Percentiles rank a stretch among this genome's conserved stretches.
Conservation (phyloP, 2,113 vertebrate genomes). For the Plectropomus leopardus region DNA sequence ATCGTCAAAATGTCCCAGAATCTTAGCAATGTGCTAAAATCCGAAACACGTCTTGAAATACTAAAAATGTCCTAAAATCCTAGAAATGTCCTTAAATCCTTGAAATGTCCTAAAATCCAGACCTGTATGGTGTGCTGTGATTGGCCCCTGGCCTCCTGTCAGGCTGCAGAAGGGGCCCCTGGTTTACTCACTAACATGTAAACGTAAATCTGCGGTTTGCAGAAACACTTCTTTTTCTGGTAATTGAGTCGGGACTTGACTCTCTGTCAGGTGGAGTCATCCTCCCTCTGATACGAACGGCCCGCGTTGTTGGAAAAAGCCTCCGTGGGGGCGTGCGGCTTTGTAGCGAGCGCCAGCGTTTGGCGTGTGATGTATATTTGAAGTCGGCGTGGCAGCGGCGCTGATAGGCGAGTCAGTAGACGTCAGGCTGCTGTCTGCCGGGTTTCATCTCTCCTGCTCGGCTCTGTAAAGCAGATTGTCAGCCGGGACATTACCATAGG, state of each 20-base stretch:
- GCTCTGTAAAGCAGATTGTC: conserved; percentile 72
- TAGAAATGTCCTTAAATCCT: no score
- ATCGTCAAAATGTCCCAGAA: no score
- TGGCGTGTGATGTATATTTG: conserved; percentile 66
- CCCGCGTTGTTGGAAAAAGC: conserved; percentile 37
- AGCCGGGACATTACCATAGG: conserved; percentile 82
- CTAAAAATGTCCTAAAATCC: no score
- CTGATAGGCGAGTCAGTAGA: conserved; percentile 62
- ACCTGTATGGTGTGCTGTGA: no score
- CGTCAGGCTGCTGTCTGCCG: conserved; percentile 68
- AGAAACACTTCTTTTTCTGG: no score
- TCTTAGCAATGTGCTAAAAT: no score
- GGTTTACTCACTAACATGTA: no score
- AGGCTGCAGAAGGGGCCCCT: no score
- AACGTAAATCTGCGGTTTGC: no score
- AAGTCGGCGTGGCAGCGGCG: conserved; percentile 63
- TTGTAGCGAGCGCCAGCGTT: conserved; percentile 55
- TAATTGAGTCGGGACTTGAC: conserved; percentile 33
- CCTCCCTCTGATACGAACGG: conserved; percentile 52
- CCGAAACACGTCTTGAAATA: no score
- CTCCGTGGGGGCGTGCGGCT: conserved; percentile 43
- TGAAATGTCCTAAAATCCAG: no score
- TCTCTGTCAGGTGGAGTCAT: conserved; percentile 55
- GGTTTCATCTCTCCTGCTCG: conserved; percentile 68
- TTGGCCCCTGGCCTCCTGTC: no score